Evolutionary conservation across 1,140 invertebrate species (phyloP).

Genomic region (Drosophila orosa): DNA sequence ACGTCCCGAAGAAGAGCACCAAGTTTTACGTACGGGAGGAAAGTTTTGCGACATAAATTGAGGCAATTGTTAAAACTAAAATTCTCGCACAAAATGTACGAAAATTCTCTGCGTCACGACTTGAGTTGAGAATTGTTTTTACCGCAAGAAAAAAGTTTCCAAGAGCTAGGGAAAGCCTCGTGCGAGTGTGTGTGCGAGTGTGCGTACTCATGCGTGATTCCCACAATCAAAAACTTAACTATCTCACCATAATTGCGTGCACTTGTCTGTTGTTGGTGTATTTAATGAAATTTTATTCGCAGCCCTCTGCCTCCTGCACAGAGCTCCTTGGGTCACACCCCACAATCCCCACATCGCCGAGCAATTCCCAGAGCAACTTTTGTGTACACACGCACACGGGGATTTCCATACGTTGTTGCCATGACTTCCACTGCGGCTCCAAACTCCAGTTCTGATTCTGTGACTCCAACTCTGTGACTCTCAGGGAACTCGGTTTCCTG

Average conservation of each 20-base stretch:
- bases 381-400: constrained; percentile 58
- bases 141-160: constrained; percentile 37
- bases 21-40: constrained; percentile 61
- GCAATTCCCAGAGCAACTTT: constrained; percentile 69
- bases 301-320: constrained; percentile 51
- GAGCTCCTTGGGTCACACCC: constrained; percentile 24
- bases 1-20: constrained; percentile 9
- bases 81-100: constrained; percentile 68
- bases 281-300: constrained; percentile 82
- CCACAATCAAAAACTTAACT: constrained; percentile 83
- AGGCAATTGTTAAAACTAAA: constrained; percentile 83
- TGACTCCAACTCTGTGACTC: constrained; percentile 28
- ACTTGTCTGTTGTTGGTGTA: constrained; percentile 80
- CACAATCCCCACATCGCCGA: neutral
- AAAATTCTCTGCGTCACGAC: constrained; percentile 73
- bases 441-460: constrained; percentile 28
- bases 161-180: constrained; percentile 29
- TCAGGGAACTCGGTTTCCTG: constrained; percentile 44
- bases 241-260: constrained; percentile 82
- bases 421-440: constrained; percentile 44
- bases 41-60: constrained; percentile 81
- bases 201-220: constrained; percentile 81
- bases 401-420: constrained; percentile 70
- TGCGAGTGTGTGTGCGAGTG: constrained; percentile 38
- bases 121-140: constrained; percentile 77